Evolutionary conservation across 92 coral and sea anemone species (phyloP), one percentile per base, ranked within the genome.

Genomic region (Porites evermanni): DNA sequence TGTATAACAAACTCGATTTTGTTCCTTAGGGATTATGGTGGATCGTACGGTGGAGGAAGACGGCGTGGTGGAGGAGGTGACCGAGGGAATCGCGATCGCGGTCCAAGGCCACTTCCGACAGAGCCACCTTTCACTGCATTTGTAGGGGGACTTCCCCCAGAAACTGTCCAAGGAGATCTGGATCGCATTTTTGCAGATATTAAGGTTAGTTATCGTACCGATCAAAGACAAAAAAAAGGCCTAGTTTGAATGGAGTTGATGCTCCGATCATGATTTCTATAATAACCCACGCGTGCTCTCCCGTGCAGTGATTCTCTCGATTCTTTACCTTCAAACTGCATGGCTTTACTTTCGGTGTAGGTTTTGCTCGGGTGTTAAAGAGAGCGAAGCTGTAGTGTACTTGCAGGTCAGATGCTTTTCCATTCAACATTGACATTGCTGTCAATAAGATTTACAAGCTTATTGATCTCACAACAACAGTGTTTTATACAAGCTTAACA

Each of bases 41-140:
- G 91, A 63, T 83, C 82, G 24, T 65, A 89, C 23, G 93, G 95
- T 24, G 95, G 90, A 17, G 91, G 95, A 79, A 72, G 95, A 71
- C 87, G 94, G 76, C 91, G 98, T 59, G 89, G 93, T 65, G 94
- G 96, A 47, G 98, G 94, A 12, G 95, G 93, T 77, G 90, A 93
- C 51, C 84, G 90, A 4, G 89, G 91, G 53, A 51, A 87, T 50
- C 89, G 93, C 24, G 87, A 79, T 79, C 87, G 91, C 18, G 86
- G 77, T 65, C 87, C 84, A 23, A 60, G 84, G 79, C 85, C 83
- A 26, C 64, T 96, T 32, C 99, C 99, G 56, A 95, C 92, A 11
- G 99, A 96, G 80, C 97, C 99, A 16, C 99, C 99, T 12, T 96
- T 93, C 87, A 96, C 99, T 12, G 99, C 95, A 38, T 96, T 88